phyloP scores from a whole-genome alignment of 1,140 invertebrate species.

The Daktulosphaira vitifoliae region DNA sequence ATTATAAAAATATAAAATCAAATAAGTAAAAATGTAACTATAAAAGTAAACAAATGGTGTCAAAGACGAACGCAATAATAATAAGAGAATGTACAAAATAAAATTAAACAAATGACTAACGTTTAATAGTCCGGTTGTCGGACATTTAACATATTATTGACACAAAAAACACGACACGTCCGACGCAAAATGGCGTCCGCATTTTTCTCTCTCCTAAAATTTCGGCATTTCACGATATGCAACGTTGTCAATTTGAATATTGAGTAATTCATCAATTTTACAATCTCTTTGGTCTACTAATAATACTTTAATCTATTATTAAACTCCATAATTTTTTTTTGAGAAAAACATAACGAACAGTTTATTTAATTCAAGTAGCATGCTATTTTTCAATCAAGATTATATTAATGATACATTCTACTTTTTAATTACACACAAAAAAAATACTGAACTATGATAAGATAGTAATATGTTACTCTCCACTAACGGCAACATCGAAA shows the following conservation, averaged over 20 bases:
- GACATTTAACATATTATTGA: slow-evolving; percentile 27
- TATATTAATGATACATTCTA: too few relatives aligned
- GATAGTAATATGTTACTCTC: too few relatives aligned
- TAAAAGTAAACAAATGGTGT: slow-evolving; percentile 29
- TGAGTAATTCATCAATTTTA: slow-evolving; percentile 14
- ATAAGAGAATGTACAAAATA: slow-evolving; percentile 28
- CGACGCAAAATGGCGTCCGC: slow-evolving; percentile 33
- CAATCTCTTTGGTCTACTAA: slow-evolving; percentile 14
- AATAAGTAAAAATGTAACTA: slow-evolving; percentile 21
- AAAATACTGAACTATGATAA: too few relatives aligned
- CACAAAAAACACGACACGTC: slow-evolving; percentile 33
- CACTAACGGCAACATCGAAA: slow-evolving; percentile 3
- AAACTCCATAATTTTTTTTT: too few relatives aligned
- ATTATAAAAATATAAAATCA: slow-evolving; percentile 28
- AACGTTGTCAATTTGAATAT: not conserved
- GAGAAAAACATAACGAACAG: too few relatives aligned
- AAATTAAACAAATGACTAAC: slow-evolving; percentile 13
- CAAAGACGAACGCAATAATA: slow-evolving; percentile 26
- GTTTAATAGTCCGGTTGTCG: slow-evolving; percentile 28
- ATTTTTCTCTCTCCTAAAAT: slow-evolving; percentile 33
- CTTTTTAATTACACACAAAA: too few relatives aligned
- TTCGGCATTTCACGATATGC: slow-evolving; percentile 28
- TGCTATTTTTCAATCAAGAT: too few relatives aligned
- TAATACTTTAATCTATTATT: too few relatives aligned
- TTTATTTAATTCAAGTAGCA: too few relatives aligned